These are phyloP conservation scores for Ictalurus furcatus DNA, from an alignment of 2,113 vertebrate genomes.

Conservation along the genomic window DNA sequence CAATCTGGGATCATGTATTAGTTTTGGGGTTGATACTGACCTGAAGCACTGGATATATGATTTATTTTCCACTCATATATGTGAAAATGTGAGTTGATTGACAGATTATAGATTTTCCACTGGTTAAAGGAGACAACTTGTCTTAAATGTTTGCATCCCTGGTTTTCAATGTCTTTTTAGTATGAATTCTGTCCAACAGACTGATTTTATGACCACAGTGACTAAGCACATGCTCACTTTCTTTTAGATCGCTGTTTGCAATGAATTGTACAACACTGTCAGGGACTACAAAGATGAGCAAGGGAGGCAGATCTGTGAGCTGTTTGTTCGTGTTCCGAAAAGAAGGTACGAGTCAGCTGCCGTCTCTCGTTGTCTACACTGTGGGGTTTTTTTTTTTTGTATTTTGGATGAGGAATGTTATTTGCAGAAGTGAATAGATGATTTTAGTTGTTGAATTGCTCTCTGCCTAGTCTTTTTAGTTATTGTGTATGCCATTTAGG, in stretches of 20 bases:
- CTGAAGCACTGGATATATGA: not conserved
- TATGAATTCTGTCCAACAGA: not conserved
- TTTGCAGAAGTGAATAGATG: not conserved
- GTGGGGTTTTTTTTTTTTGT: not conserved
- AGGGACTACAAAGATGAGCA: slow-evolving; percentile 95
- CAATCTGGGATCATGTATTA: no score
- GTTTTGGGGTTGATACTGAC: not conserved
- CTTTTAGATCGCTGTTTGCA: slow-evolving; percentile 91
- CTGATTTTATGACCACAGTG: not conserved
- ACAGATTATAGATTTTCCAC: not conserved
- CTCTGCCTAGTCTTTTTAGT: not conserved
- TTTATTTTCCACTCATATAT: not conserved
- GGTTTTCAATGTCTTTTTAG: not conserved
- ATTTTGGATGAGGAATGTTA: not conserved
- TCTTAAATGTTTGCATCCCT: not conserved
- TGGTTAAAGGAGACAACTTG: not conserved
- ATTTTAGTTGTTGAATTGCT: not conserved
- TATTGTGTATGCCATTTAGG: slow-evolving; percentile 57
- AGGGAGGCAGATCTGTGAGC: slow-evolving; percentile 89
- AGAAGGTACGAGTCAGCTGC: slow-evolving; percentile 79
- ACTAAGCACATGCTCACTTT: not conserved
- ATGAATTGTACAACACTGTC: slow-evolving; percentile 94
- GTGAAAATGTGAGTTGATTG: not conserved
- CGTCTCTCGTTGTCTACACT: not conserved
- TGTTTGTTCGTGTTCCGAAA: slow-evolving; percentile 93